Percentiles rank a stretch among this genome's conserved stretches.
phyloP scores from a whole-genome alignment of 2,888 invertebrate species.

The Lacanobia oleracea region DNA sequence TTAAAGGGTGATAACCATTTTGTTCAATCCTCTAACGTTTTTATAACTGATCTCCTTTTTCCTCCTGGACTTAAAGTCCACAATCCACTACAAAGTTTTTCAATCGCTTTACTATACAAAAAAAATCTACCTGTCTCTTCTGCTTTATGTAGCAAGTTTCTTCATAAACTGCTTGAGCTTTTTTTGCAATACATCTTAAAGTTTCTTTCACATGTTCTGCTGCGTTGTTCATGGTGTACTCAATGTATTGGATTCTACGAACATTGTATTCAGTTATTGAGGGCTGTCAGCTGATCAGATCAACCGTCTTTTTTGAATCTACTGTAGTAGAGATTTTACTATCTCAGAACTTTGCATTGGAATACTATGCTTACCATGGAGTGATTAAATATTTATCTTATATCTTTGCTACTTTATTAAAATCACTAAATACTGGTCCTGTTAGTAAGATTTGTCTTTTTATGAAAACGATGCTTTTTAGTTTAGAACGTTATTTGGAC shows the following conservation, averaged over 20 bases:
- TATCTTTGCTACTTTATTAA: not conserved
- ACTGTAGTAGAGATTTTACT: not conserved
- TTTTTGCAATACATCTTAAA: conserved; percentile 63
- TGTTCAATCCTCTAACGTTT: not conserved
- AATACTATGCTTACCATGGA: not conserved
- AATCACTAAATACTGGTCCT: not conserved
- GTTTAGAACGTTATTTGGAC: too few species aligned
- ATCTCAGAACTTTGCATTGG: too few species aligned
- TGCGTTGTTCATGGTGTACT: conserved; percentile 40
- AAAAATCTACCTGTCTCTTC: conserved; percentile 61
- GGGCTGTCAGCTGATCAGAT: conserved; percentile 33
- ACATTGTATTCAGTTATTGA: conserved; percentile 37
- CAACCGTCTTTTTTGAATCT: conserved; percentile 3
- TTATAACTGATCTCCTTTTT: conserved; percentile 11
- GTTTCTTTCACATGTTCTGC: conserved; percentile 47
- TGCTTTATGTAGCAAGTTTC: conserved; percentile 62
- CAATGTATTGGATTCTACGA: conserved; percentile 38
- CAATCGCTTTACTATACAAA: conserved; percentile 43
- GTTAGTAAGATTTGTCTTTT: not conserved
- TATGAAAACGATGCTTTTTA: too few species aligned
- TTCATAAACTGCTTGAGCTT: conserved; percentile 61
- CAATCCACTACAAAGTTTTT: conserved; percentile 28
- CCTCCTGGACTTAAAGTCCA: conserved; percentile 33
- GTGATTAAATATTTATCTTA: not conserved
- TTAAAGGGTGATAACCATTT: conserved; percentile 21